Evolutionary conservation across 2,113 vertebrate species (phyloP).

Genomic region (Hippocampus abdominalis): DNA sequence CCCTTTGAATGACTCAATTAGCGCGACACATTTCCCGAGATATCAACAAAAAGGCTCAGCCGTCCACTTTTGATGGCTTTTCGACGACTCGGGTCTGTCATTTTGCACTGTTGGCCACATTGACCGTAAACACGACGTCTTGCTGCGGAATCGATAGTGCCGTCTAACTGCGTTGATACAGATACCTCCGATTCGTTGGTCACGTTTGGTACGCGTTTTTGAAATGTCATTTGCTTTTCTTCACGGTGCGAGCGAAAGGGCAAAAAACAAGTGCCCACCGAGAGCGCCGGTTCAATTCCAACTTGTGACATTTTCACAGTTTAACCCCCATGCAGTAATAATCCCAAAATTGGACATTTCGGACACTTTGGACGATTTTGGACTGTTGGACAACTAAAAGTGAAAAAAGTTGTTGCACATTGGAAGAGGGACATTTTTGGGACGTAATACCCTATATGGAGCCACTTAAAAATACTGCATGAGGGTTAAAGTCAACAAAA

Average conservation of each 20-base stretch:
- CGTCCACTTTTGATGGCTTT: background rate
- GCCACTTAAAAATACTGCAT: too few relatives aligned
- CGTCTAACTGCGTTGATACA: background rate
- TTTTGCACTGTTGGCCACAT: background rate
- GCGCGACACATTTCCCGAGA: background rate
- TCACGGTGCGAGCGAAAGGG: too few relatives aligned
- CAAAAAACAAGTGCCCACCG: background rate
- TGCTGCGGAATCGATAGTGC: background rate
- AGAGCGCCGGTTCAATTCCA: background rate
- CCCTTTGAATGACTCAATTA: conserved; percentile 39
- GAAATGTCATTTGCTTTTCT: background rate
- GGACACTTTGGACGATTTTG: too few relatives aligned
- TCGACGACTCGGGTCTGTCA: background rate
- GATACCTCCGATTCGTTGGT: background rate
- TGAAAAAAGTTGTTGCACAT: too few relatives aligned
- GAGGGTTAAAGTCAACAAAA: conserved; percentile 4
- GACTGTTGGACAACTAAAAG: too few relatives aligned
- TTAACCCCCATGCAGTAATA: too few relatives aligned
- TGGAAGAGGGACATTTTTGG: too few relatives aligned
- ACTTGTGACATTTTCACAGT: background rate
- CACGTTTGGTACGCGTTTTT: background rate
- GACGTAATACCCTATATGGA: too few relatives aligned
- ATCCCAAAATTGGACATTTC: too few relatives aligned
- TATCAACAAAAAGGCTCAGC: background rate
- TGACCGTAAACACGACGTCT: too few relatives aligned